phyloP scores from a whole-genome alignment of 2,113 vertebrate species.

The Dinomys branickii region DNA sequence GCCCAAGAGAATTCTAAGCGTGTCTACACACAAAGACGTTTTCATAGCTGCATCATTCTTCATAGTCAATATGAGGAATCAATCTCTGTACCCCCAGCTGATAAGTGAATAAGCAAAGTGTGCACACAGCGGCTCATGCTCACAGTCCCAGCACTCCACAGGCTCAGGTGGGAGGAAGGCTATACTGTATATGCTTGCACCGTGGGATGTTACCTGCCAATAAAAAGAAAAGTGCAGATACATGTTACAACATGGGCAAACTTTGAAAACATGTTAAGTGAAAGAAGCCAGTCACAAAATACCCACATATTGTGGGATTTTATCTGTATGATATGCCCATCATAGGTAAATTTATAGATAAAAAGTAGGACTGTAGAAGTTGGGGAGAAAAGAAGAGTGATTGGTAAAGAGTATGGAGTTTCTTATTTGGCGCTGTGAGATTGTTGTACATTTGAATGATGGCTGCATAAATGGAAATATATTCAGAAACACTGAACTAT shows the following conservation, averaged over 20 bases:
- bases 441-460: conserved; percentile 39
- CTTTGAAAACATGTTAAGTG: neutral
- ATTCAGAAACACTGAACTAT: neutral
- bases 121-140: neutral
- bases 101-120: conserved; percentile 3
- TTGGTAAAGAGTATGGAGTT: neutral
- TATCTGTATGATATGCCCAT: neutral
- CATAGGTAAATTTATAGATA: neutral
- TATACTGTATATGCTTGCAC: neutral
- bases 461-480: neutral
- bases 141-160: too few species aligned
- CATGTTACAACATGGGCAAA: neutral
- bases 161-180: too few species aligned
- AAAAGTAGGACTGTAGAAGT: neutral
- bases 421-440: neutral
- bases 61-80: conserved; percentile 6
- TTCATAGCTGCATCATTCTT: neutral
- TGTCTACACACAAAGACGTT: neutral
- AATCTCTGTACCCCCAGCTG: neutral
- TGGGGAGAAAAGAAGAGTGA: neutral
- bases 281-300: neutral
- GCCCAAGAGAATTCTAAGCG: neutral
- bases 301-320: neutral
- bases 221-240: neutral
- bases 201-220: neutral